A percentile compares a stretch with the other conserved stretches of the same genome.
phyloP scores from a whole-genome alignment of 2,888 invertebrate genomes.

The Phlogophora meticulosa region DNA sequence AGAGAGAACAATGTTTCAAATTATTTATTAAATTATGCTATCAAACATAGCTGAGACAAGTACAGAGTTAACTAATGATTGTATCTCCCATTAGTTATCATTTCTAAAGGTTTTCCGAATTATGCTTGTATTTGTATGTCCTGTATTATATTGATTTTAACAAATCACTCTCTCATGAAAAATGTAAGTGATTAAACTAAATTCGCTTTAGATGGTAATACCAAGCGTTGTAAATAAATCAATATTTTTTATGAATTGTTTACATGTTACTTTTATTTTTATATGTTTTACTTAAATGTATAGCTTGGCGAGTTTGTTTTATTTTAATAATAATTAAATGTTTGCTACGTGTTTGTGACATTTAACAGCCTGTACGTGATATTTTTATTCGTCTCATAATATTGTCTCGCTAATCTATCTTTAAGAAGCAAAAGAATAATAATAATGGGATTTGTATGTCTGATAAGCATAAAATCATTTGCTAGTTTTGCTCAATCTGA shows the following conservation, averaged over 20 bases:
- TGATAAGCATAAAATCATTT: slow-evolving; percentile 47
- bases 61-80: slow-evolving; percentile 29
- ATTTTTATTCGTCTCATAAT: slow-evolving; percentile 59
- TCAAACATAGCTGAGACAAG: slow-evolving; percentile 32
- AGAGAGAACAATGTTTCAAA: slow-evolving; percentile 16
- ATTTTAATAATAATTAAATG: slow-evolving; percentile 65
- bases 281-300: slow-evolving; percentile 85
- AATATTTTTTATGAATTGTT: slow-evolving; percentile 84
- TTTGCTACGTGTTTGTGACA: slow-evolving; percentile 68
- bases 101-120: slow-evolving; percentile 11
- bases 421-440: slow-evolving; percentile 33
- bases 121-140: slow-evolving; percentile 33
- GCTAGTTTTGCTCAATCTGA: slow-evolving; percentile 60
- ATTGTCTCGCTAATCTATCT: slow-evolving; percentile 55
- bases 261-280: slow-evolving; percentile 84
- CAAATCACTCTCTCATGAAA: slow-evolving; percentile 53
- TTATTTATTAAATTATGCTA: slow-evolving; percentile 29
- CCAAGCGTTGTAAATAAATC: slow-evolving; percentile 85
- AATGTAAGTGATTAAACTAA: slow-evolving; percentile 64
- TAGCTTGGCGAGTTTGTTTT: slow-evolving; percentile 79
- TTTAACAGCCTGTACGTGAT: slow-evolving; percentile 58
- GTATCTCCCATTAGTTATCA: slow-evolving; percentile 14
- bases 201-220: slow-evolving; percentile 71
- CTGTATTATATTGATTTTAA: slow-evolving; percentile 36
- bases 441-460: slow-evolving; percentile 31